Conservation (phyloP, 1,140 invertebrate genomes). For the Drosophila oshimai region DNA sequence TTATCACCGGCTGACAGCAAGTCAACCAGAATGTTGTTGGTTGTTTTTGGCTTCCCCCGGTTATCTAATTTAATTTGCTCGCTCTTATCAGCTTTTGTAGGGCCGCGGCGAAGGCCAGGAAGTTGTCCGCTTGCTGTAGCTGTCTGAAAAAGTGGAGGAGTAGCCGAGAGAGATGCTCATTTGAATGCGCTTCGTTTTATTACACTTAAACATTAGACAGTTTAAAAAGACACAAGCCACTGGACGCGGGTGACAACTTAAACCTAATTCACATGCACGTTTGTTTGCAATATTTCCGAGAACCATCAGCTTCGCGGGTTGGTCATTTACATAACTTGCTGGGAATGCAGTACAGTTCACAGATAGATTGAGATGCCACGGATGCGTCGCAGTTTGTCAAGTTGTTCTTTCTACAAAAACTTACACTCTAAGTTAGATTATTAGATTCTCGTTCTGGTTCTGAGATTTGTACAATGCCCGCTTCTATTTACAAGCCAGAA, state of each 20-base stretch:
- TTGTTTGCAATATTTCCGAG: conserved; percentile 58
- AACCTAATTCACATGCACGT: conserved; percentile 72
- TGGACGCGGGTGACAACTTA: conserved; percentile 65
- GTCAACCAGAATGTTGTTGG: conserved; percentile 35
- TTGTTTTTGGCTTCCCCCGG: conserved; percentile 10
- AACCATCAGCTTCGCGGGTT: conserved; percentile 10
- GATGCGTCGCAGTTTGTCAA: conserved; percentile 1
- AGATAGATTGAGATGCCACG: conserved; percentile 9
- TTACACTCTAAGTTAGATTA: conserved; percentile 33
- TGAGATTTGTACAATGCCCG: conserved; percentile 41
- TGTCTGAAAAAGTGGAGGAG: background rate
- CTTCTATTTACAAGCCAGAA: conserved; percentile 27
- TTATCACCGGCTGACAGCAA: conserved; percentile 58
- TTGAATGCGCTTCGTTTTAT: conserved; percentile 60
- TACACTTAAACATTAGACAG: conserved; percentile 69
- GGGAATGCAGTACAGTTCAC: conserved; percentile 8
- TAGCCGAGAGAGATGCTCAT: conserved; percentile 9
- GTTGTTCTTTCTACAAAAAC: conserved; percentile 1
- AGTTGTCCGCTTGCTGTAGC: conserved; percentile 10
- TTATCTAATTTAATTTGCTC: conserved; percentile 75
- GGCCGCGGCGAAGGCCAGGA: conserved; percentile 16
- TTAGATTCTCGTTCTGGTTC: conserved; percentile 36
- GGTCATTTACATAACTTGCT: conserved; percentile 64
- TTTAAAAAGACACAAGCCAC: conserved; percentile 49
- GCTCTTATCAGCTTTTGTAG: conserved; percentile 39